These are phyloP conservation scores for Ormyrus pomaceus DNA, from an alignment of 2,888 invertebrate species.

Conservation along the genomic window DNA sequence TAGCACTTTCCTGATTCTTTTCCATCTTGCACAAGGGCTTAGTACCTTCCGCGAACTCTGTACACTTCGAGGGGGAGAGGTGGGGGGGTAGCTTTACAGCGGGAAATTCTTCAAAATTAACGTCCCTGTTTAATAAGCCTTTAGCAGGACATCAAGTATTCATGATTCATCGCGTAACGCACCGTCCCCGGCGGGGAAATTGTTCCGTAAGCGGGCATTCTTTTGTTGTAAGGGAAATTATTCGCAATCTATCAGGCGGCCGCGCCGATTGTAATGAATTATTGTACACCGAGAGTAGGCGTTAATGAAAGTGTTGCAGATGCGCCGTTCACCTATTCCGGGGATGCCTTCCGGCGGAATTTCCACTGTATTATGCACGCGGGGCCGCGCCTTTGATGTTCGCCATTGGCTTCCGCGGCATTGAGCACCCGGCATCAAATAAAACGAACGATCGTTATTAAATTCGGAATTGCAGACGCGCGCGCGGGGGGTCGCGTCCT, in stretches of 20 bases:
- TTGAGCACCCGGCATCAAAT: not conserved
- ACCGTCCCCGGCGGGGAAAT: too few species aligned
- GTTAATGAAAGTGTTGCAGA: constrained; percentile 21
- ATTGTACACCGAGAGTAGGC: not conserved
- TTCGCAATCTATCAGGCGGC: too few species aligned
- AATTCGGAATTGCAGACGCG: too few species aligned
- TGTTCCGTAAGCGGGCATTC: too few species aligned
- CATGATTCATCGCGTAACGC: too few species aligned
- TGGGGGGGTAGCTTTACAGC: not conserved
- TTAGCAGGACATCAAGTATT: too few species aligned
- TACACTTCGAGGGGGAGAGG: not conserved
- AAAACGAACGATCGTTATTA: not conserved
- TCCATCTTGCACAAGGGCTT: constrained; percentile 22
- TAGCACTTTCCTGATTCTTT: constrained; percentile 35
- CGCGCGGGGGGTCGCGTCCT: too few species aligned
- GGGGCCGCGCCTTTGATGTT: constrained; percentile 45
- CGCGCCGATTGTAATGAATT: constrained; percentile 20
- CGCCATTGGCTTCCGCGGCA: constrained; percentile 6
- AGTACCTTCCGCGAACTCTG: not conserved
- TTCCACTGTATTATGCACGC: constrained; percentile 39
- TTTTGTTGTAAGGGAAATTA: too few species aligned
- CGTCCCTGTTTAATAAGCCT: too few species aligned
- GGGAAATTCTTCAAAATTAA: too few species aligned
- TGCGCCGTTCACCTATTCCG: constrained; percentile 36
- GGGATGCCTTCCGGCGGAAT: constrained; percentile 32